Evolutionary conservation across 2,113 vertebrate genomes (phyloP).

Genomic region (Terrapene triunguis): DNA sequence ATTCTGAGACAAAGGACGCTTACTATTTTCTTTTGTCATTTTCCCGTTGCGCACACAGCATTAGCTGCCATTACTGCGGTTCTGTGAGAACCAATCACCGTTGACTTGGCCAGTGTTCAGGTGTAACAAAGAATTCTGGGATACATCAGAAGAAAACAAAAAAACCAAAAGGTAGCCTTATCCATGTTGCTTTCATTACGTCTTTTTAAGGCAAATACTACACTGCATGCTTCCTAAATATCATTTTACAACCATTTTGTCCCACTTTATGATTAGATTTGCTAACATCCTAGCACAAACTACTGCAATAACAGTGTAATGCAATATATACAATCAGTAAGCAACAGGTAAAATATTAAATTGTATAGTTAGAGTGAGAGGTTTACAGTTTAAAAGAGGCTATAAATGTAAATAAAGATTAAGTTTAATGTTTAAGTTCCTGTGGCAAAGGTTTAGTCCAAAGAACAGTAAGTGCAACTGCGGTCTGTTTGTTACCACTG

Average conservation of each 20-base stretch:
- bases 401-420: not conserved
- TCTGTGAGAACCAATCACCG: conserved; percentile 75
- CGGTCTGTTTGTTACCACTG: conserved; percentile 35
- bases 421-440: not conserved
- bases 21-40: conserved; percentile 68
- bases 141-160: conserved; percentile 56
- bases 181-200: not conserved
- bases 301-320: conserved; percentile 4
- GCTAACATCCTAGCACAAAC: not conserved
- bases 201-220: not conserved
- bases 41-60: conserved; percentile 66
- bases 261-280: conserved; percentile 10
- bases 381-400: not conserved
- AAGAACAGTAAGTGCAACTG: not conserved
- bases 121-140: conserved; percentile 78
- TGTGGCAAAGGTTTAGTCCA: rapidly evolving
- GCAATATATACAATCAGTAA: conserved; percentile 28
- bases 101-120: conserved; percentile 77
- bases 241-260: not conserved
- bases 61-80: conserved; percentile 74
- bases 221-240: conserved; percentile 21
- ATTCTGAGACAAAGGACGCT: conserved; percentile 76
- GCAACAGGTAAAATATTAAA: not conserved
- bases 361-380: not conserved
- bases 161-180: conserved; percentile 54